phyloP scores from a whole-genome alignment of 2,797 vertebrate species.

The Micrastur ruficollis region DNA sequence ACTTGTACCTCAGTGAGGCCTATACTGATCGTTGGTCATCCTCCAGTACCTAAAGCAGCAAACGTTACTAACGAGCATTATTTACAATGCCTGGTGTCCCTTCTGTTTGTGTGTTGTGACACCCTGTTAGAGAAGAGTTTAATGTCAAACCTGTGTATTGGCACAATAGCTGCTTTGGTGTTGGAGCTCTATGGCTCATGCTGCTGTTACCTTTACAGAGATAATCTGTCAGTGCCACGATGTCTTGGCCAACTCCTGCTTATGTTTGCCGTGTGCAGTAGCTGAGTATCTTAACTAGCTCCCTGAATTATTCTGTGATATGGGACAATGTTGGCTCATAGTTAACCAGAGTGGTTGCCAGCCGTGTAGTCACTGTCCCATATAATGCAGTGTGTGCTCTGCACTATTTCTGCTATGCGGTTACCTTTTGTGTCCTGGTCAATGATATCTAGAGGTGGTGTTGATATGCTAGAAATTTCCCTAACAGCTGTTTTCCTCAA shows the following conservation, averaged over 20 bases:
- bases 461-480: neutral
- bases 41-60: neutral
- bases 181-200: neutral
- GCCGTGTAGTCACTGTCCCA: neutral
- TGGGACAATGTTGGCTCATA: neutral
- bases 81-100: neutral
- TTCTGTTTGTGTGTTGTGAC: neutral
- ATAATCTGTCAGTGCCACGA: neutral
- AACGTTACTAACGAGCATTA: neutral
- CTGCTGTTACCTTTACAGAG: neutral
- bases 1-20: neutral
- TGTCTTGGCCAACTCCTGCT: neutral
- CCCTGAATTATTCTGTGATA: neutral
- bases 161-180: neutral
- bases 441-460: neutral
- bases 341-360: neutral
- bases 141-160: fast-evolving
- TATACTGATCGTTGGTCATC: neutral
- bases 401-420: neutral
- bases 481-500: neutral
- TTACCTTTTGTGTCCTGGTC: neutral
- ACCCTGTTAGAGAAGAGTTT: neutral
- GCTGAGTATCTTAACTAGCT: neutral
- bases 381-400: neutral
- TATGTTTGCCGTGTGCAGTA: fast-evolving